These are phyloP conservation scores for Aromia moschata DNA, from an alignment of 2,888 invertebrate species.

Conservation along the genomic window DNA sequence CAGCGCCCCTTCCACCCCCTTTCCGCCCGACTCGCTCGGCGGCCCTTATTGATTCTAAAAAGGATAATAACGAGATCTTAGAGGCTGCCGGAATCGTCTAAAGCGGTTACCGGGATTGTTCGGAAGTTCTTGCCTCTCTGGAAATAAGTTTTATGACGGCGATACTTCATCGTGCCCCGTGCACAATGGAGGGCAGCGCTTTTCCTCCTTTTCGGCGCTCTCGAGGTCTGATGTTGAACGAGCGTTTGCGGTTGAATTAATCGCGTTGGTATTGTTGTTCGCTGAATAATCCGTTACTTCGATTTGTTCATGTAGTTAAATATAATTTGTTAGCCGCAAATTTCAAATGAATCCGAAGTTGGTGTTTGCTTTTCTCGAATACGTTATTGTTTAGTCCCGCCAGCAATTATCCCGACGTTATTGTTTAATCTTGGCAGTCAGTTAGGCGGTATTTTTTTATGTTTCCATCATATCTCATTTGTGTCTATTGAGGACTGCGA, in stretches of 20 bases:
- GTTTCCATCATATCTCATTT: no score
- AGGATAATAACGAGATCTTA: constrained; percentile 17
- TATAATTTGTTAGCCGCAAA: no score
- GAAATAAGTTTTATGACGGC: constrained; percentile 2
- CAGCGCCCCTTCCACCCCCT: constrained; percentile 28
- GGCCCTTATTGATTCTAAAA: constrained; percentile 26
- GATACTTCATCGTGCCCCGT: neutral
- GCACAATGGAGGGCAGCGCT: neutral
- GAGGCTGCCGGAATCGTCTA: constrained; percentile 6
- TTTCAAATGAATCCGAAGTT: no score
- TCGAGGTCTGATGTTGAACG: neutral
- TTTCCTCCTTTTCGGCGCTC: neutral
- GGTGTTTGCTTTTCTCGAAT: no score
- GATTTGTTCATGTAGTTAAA: no score
- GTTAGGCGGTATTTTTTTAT: no score
- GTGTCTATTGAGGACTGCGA: no score
- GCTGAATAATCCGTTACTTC: neutral
- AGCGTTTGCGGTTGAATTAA: neutral
- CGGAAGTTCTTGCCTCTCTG: neutral
- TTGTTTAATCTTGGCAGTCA: no score
- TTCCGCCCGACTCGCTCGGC: constrained; percentile 24
- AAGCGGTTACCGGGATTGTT: constrained; percentile 4
- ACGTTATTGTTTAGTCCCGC: no score
- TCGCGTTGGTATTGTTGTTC: neutral
- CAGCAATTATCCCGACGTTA: no score